Conservation (phyloP, 1,140 invertebrate genomes). For the Hycleus phaleratus region DNA sequence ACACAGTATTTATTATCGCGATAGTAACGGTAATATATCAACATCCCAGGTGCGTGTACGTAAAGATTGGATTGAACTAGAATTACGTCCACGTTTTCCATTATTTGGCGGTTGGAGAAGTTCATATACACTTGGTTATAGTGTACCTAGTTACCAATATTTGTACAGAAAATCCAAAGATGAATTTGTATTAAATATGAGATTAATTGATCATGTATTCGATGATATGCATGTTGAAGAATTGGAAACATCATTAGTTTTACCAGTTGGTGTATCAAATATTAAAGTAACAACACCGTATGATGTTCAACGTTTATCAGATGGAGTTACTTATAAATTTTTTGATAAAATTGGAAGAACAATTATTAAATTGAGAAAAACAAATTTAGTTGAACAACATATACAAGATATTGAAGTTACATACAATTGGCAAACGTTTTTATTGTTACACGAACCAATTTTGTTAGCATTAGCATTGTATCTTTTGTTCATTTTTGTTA, state of each 20-base stretch:
- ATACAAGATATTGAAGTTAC: constrained; percentile 86
- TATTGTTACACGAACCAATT: constrained; percentile 89
- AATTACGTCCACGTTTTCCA: constrained; percentile 91
- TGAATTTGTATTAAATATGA: constrained; percentile 83
- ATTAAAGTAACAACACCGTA: constrained; percentile 81
- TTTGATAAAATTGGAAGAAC: constrained; percentile 90
- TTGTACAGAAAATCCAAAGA: constrained; percentile 65
- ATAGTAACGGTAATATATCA: constrained; percentile 99
- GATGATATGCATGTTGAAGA: constrained; percentile 96
- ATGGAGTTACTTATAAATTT: constrained; percentile 85
- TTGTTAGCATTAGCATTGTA: constrained; percentile 84
- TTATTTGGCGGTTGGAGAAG: constrained; percentile 99
- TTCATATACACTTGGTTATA: constrained; percentile 90
- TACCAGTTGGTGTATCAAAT: constrained; percentile 86
- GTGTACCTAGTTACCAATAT: constrained; percentile 95
- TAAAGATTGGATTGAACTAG: constrained; percentile 89
- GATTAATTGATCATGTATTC: constrained; percentile 90
- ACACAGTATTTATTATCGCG: constrained; percentile 45
- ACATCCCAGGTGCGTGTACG: constrained; percentile 85
- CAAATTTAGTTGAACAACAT: constrained; percentile 91
- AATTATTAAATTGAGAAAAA: constrained; percentile 78
- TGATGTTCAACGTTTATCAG: constrained; percentile 61
- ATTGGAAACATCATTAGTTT: constrained; percentile 80
- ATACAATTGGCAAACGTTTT: constrained; percentile 78
- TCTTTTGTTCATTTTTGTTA: constrained; percentile 82